These are phyloP conservation scores for Sesia bembeciformis DNA, from an alignment of 2,888 invertebrate genomes.

Conservation along the genomic window DNA sequence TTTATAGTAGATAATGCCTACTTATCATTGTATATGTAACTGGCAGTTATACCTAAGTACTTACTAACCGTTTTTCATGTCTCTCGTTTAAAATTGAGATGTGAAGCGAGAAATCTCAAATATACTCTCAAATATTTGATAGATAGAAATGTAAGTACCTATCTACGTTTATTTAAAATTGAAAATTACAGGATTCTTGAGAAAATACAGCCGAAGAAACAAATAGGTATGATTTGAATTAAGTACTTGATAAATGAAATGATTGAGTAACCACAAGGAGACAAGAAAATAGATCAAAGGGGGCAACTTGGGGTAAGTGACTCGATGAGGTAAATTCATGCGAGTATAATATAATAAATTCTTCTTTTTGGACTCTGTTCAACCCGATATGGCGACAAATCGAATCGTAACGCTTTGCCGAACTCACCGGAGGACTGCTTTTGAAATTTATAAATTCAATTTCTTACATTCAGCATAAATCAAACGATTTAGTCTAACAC, in stretches of 20 bases:
- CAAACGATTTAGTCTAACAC: constrained; percentile 14
- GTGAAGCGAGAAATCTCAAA: too few species aligned
- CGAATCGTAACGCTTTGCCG: constrained; percentile 9
- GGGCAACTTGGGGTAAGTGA: not conserved
- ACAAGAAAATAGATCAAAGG: not conserved
- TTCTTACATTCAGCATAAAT: constrained; percentile 39
- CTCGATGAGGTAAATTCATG: not conserved
- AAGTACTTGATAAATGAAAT: not conserved
- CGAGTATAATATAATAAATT: not conserved
- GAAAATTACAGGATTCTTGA: too few species aligned
- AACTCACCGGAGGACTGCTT: constrained; percentile 18
- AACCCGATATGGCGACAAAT: not conserved
- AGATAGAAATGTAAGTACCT: too few species aligned
- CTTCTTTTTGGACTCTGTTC: not conserved
- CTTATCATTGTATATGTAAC: too few species aligned
- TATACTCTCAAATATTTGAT: too few species aligned
- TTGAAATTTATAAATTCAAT: constrained; percentile 40
- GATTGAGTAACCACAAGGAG: not conserved
- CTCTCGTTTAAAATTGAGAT: too few species aligned
- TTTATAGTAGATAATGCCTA: too few species aligned
- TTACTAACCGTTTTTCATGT: too few species aligned
- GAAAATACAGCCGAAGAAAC: too few species aligned
- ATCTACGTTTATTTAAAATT: too few species aligned
- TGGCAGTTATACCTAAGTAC: too few species aligned
- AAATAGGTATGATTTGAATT: too few species aligned